Evolutionary conservation across 2,113 vertebrate genomes (phyloP), one percentile per base, ranked within the genome.

Genomic region (Actinemys pallida): DNA sequence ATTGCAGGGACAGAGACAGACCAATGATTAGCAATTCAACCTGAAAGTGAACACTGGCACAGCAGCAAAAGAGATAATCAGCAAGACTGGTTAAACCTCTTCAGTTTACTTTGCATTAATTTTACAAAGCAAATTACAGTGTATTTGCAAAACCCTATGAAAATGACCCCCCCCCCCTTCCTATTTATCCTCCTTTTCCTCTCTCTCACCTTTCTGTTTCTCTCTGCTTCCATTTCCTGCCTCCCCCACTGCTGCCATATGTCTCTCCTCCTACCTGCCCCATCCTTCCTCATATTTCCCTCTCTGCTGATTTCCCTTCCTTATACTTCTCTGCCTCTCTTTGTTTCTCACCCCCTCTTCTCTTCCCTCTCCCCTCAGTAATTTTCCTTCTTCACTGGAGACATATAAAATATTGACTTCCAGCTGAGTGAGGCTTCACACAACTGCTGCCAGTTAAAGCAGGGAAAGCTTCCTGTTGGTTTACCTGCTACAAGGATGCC

Each of bases 61-160:
- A 62, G 92, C 83, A 95, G 81, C 29, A 49, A 90, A 95, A 83
- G 75, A 88, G 85, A 57, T 49, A 88, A 35, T 57, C 3, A 47
- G 42, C 85, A 87, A 86, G 88, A 90, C 54, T 90, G 54, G 75
- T 79, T 82, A 92, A 91, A 91, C 14, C 53, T 84, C n/a, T 29
- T 88, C 75, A 69, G 80, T 92, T 92, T 88, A 83, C 72, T 91
- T 94, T 94, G 59, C 45, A 80, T 93, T 95, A 19, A 22, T 75
- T 95, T 97, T 95, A 84, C 92, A 94, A 97, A 97, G 92, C 5
- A 50, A 97, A 96, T 89, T 65, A n/a, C 1, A 8, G 0, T 2
- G 45, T 62, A 89, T 84, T 50, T 47, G 2, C 49, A 85, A 81
- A 87, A 59, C 22, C 8, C 4, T 56, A 72, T 54, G 25, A 17